These are phyloP conservation scores for Peromyscus eremicus DNA, from an alignment of 2,797 vertebrate genomes.

Conservation along the genomic window DNA sequence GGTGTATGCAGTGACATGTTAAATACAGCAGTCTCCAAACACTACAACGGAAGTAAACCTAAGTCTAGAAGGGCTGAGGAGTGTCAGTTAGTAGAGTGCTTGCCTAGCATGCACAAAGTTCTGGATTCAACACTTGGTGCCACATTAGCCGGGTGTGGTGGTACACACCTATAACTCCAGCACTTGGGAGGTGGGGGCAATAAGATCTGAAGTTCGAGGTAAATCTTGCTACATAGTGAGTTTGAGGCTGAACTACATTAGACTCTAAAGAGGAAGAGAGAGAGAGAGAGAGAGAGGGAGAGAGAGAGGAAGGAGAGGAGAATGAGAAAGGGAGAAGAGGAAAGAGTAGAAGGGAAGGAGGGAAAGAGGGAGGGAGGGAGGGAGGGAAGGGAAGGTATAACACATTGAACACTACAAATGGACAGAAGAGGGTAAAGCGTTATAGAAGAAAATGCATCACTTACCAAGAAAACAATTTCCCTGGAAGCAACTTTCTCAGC, in stretches of 20 bases:
- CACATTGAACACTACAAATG: not conserved
- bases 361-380: too few relatives aligned
- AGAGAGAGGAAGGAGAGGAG: not conserved
- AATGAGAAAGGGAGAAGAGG: rapidly evolving
- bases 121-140: rapidly evolving
- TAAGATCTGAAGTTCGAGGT: not conserved
- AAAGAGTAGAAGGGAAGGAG: too few relatives aligned
- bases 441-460: not conserved
- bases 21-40: not conserved
- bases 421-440: not conserved
- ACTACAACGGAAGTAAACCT: not conserved
- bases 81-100: too few relatives aligned
- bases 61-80: not conserved
- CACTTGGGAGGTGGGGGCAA: not conserved
- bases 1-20: not conserved
- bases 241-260: not conserved
- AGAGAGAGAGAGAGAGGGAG: too few relatives aligned
- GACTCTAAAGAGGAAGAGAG: not conserved
- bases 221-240: not conserved
- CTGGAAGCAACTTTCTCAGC: not conserved
- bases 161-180: not conserved
- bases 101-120: not conserved
- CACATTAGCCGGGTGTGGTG: not conserved
- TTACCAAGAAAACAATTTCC: not conserved
- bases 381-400: not conserved